These are phyloP conservation scores for Microcebus tavaratra DNA, from an alignment of 2,113 vertebrate genomes.

Conservation along the genomic window DNA sequence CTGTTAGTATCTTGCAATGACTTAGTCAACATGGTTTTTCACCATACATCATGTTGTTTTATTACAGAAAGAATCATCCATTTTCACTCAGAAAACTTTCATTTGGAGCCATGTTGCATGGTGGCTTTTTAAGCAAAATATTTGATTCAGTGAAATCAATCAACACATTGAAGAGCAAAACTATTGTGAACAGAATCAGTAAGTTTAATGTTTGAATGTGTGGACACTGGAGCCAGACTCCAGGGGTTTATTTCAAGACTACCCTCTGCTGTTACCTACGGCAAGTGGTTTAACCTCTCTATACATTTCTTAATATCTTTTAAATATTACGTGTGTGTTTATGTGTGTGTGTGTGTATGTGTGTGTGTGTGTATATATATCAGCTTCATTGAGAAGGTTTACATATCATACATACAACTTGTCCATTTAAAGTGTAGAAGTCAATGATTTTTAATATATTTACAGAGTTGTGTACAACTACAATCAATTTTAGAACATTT, in stretches of 20 bases:
- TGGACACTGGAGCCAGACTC: background rate
- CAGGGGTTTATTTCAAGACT: background rate
- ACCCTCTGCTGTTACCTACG: background rate
- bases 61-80: background rate
- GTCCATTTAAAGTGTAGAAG: background rate
- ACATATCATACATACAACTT: background rate
- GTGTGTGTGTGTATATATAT: background rate
- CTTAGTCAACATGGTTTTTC: background rate
- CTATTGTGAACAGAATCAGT: background rate
- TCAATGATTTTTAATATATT: background rate
- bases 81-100: background rate
- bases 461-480: background rate
- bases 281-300: background rate
- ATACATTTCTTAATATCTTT: background rate
- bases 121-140: slow-evolving; percentile 17
- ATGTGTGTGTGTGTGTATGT: background rate
- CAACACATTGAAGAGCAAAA: background rate
- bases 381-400: background rate
- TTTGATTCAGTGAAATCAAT: background rate
- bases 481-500: slow-evolving; percentile 4
- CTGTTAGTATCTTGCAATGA: background rate
- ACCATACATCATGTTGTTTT: background rate
- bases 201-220: background rate
- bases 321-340: background rate
- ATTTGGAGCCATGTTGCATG: background rate